Conservation (phyloP, 2,888 invertebrate genomes). For the Lordiphosa andalusiaca region DNA sequence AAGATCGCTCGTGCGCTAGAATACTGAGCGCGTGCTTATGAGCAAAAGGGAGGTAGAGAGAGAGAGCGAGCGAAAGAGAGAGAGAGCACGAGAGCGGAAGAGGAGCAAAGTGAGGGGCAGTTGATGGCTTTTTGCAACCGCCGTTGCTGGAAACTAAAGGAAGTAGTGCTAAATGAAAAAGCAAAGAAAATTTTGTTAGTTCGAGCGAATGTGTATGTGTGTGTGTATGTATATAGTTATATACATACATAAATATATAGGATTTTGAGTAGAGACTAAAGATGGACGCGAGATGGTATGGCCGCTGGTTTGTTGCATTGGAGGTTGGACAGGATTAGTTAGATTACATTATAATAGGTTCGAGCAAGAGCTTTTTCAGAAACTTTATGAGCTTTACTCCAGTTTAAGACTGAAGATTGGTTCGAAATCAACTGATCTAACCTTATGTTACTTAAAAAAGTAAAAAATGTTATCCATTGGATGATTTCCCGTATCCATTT, state of each 20-base stretch:
- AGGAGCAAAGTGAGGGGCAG: slow-evolving; percentile 20
- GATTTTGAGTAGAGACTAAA: neutral
- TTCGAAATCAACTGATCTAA: too few relatives aligned
- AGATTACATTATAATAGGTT: too few relatives aligned
- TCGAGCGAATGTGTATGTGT: neutral
- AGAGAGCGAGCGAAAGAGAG: neutral
- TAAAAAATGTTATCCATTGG: too few relatives aligned
- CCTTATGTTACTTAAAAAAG: too few relatives aligned
- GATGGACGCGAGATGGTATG: too few relatives aligned
- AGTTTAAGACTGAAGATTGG: too few relatives aligned
- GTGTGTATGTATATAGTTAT: neutral
- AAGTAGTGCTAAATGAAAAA: slow-evolving; percentile 61
- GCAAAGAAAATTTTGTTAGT: slow-evolving; percentile 53
- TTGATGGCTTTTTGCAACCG: slow-evolving; percentile 40
- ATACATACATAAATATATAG: neutral
- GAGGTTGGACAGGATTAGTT: too few relatives aligned
- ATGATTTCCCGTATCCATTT: too few relatives aligned
- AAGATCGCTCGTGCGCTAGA: slow-evolving; percentile 57
- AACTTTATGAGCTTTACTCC: too few relatives aligned
- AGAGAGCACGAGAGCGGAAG: neutral
- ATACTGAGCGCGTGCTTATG: slow-evolving; percentile 16
- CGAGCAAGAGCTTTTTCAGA: too few relatives aligned
- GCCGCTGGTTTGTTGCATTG: too few relatives aligned
- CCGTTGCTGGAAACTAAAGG: slow-evolving; percentile 17
- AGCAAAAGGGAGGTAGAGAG: slow-evolving; percentile 10